phyloP scores from a whole-genome alignment of 2,113 vertebrate species.

The Candoia aspera region DNA sequence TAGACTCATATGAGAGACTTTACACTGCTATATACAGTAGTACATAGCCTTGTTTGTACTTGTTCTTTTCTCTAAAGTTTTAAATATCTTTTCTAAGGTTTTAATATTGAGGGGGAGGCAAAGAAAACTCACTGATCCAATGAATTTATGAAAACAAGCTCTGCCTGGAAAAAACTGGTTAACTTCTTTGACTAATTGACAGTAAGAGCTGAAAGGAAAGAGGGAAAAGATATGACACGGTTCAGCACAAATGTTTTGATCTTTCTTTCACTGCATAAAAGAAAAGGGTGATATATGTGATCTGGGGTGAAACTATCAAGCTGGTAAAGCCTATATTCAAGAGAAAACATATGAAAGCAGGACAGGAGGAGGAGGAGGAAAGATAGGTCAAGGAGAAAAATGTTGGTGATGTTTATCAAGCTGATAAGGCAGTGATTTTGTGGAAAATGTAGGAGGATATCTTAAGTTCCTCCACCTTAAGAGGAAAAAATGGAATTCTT shows the following conservation, averaged over 20 bases:
- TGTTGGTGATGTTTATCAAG: neutral
- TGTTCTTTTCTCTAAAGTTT: neutral
- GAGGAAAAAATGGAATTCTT: conserved; percentile 2
- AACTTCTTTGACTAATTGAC: conserved; percentile 20
- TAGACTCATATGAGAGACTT: neutral
- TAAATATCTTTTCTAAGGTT: neutral
- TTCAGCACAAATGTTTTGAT: conserved; percentile 20
- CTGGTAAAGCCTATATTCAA: conserved; percentile 13
- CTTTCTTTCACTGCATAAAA: conserved; percentile 8
- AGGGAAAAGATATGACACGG: neutral
- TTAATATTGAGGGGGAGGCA: conserved; percentile 10
- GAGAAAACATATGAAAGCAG: neutral
- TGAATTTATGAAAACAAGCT: conserved; percentile 17
- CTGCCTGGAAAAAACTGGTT: conserved; percentile 16
- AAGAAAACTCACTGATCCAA: neutral
- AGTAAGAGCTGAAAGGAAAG: conserved; percentile 13
- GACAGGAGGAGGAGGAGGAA: conserved; percentile 1
- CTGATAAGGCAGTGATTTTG: neutral
- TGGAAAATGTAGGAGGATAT: neutral
- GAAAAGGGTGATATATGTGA: neutral
- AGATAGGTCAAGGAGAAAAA: conserved; percentile 11
- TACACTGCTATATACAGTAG: neutral
- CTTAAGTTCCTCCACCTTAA: conserved; percentile 19
- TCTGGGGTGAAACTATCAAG: conserved; percentile 18
- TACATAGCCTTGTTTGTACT: neutral